A percentile compares a stretch with the other conserved stretches of the same genome.
These are phyloP conservation scores for Poeciliopsis infans DNA, from an alignment of 2,797 vertebrate species.

Conservation along the genomic window DNA sequence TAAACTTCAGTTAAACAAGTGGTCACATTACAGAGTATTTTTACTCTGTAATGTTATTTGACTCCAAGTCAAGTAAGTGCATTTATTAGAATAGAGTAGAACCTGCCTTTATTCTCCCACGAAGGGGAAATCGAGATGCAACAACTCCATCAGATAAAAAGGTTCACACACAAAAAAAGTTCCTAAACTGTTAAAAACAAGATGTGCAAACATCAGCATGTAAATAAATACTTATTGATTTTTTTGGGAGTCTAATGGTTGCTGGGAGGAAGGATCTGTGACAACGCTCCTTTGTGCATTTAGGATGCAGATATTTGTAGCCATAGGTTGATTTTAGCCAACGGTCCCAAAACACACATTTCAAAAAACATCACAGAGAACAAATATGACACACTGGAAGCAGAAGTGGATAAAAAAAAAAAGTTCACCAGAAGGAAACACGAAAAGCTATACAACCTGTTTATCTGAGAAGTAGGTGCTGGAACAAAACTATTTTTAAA, in stretches of 20 bases:
- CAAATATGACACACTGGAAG: neutral
- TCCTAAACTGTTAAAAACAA: no score
- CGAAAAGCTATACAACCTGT: neutral
- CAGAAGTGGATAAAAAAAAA: conserved; percentile 1
- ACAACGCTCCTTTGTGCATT: no score
- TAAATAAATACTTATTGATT: no score
- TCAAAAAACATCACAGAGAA: neutral
- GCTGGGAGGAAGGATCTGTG: no score
- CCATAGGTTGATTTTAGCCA: neutral
- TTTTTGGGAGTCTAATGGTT: no score
- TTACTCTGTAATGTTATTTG: neutral
- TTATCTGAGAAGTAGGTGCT: neutral
- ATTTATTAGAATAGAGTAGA: neutral
- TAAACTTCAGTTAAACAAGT: neutral
- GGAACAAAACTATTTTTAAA: neutral
- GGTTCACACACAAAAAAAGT: no score
- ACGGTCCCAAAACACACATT: neutral
- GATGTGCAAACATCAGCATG: no score
- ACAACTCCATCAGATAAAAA: no score
- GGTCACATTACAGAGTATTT: neutral
- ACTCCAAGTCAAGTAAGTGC: neutral
- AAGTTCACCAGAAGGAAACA: neutral
- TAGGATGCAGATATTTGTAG: neutral
- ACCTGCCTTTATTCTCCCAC: no score
- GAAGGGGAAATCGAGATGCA: no score